Evolutionary conservation across 2,113 vertebrate species (phyloP).

Genomic region (Scalopus aquaticus): DNA sequence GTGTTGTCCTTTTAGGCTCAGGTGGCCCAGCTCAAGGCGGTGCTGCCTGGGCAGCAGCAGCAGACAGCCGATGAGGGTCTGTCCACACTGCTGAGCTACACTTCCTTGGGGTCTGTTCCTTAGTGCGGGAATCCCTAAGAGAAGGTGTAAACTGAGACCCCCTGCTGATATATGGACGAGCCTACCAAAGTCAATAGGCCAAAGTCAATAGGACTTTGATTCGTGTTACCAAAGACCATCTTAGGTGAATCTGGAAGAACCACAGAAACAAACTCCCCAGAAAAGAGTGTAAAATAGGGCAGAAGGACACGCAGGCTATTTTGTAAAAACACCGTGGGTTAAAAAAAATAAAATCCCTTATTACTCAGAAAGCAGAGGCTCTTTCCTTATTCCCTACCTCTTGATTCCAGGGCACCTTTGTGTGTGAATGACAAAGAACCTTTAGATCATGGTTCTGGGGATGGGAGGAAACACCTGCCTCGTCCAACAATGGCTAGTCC

Average conservation of each 20-base stretch:
- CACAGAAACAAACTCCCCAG: not conserved
- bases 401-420: constrained; percentile 32
- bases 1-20: not conserved
- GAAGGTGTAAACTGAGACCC: not conserved
- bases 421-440: constrained; percentile 66
- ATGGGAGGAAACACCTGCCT: constrained; percentile 86
- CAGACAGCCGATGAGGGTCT: not conserved
- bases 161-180: not conserved
- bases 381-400: constrained; percentile 8
- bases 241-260: not conserved
- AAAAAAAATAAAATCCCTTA: not conserved
- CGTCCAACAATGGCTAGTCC: constrained; percentile 81
- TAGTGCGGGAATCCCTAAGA: not conserved
- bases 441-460: constrained; percentile 54
- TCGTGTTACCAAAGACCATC: not conserved
- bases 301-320: not conserved
- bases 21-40: not conserved
- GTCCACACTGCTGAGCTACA: not conserved
- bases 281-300: not conserved
- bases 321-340: not conserved
- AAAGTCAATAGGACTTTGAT: not conserved
- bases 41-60: too few relatives aligned
- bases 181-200: too few relatives aligned
- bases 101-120: not conserved
- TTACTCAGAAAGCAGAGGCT: constrained; percentile 36